Conservation (phyloP, 2,113 vertebrate genomes). For the Eubucco bourcierii region DNA sequence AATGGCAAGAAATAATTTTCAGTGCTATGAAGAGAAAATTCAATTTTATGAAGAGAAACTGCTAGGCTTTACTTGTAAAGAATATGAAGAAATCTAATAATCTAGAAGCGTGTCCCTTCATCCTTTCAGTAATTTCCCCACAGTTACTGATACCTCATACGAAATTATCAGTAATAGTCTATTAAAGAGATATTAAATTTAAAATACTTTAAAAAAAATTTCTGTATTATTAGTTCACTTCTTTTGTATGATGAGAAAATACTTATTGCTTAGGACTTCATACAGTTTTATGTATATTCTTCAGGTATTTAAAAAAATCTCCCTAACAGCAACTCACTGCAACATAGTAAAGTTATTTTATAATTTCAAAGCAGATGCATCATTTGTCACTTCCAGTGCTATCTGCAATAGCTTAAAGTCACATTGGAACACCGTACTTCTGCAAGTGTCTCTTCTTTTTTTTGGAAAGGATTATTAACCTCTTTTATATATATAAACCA, state of each 20-base stretch:
- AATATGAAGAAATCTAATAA: background rate
- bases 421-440: background rate
- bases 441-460: background rate
- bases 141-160: background rate
- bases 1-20: background rate
- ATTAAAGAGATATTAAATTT: background rate
- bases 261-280: background rate
- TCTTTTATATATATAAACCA: background rate
- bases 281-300: background rate
- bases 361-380: background rate
- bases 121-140: background rate
- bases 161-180: background rate
- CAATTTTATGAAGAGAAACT: background rate
- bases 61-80: background rate
- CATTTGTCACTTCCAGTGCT: background rate
- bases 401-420: background rate
- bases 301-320: background rate
- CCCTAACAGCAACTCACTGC: background rate
- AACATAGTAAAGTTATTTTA: background rate
- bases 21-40: background rate
- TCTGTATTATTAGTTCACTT: background rate
- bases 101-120: background rate
- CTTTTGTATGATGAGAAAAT: background rate
- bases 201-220: too few species aligned
- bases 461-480: background rate